Evolutionary conservation across 2,113 vertebrate genomes (phyloP), one percentile per base, ranked within the genome.

Genomic region (Bagarius yarrelli): DNA sequence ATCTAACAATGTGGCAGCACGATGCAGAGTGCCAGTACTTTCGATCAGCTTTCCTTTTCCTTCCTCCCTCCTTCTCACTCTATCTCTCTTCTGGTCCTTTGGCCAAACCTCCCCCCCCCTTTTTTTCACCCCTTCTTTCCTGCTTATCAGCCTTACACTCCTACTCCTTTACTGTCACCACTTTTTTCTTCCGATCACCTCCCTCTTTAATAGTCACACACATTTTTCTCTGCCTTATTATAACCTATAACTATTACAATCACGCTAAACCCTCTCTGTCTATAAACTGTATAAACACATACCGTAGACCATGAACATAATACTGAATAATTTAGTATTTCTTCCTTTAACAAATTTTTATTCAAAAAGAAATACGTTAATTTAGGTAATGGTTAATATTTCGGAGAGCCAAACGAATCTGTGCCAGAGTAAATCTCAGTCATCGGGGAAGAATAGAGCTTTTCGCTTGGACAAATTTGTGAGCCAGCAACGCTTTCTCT

Each of bases 1-100:
- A 47, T 67, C 53, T 76, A 82, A 82, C 70, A 57, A 82, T 40
- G 74, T 50, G 32, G 81, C 81, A 70, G 73, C 30, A 77, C 12
- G 53, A 72, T 76, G 32, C 72, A 81, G 61, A 81, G 80, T 81
- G 80, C 80, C 73, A 81, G 85, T 92, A 76, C 61, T 79, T 63
- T 50, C 75, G 56, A 44, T 25, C 81, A 18, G 34, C 70, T 66
- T 82, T 71, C 83, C 74, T 55, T 79, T 81, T 82, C 36, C 79
- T 79, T 85, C 77, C 78, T 60, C 72, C 59, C 69, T 71, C 69
- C 23, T 59, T 32, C 64, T 50, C 74, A 32, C 25, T 61, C 61
- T 74, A 53, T 69, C 57, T 27, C 73, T 78, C 66, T 27, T 40
- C 50, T 21, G 14, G 57, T 74, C 40, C 60, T 57, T 27, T 80